phyloP scores from a whole-genome alignment of 2,888 invertebrate species.

The Lapara coniferarum region DNA sequence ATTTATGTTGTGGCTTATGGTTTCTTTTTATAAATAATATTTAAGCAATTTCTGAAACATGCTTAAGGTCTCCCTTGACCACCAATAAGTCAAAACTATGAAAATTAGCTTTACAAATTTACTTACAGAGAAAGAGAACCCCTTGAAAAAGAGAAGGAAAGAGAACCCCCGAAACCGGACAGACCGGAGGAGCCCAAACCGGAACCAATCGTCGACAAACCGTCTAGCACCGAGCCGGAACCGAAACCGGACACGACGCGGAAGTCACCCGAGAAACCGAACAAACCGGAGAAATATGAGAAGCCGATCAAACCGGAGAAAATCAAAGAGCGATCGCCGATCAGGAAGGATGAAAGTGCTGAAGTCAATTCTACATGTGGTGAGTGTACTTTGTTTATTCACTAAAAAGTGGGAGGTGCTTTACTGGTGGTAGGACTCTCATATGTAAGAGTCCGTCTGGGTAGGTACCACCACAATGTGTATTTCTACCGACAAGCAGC shows the following conservation, averaged over 20 bases:
- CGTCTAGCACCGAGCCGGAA: slow-evolving; percentile 38
- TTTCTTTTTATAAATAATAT: too few relatives aligned
- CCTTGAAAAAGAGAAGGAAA: slow-evolving; percentile 45
- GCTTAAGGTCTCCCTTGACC: neutral
- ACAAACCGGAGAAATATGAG: slow-evolving; percentile 19
- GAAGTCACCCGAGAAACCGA: slow-evolving; percentile 51
- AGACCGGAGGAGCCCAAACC: slow-evolving; percentile 37
- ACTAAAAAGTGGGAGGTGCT: too few relatives aligned
- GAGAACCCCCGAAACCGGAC: slow-evolving; percentile 36
- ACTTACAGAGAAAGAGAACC: slow-evolving; percentile 58
- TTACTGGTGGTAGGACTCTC: too few relatives aligned
- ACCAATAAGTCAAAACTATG: neutral
- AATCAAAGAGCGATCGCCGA: slow-evolving; percentile 50
- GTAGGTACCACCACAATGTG: too few relatives aligned
- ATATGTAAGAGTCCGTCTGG: too few relatives aligned
- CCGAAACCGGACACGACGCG: slow-evolving; percentile 58
- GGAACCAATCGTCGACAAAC: slow-evolving; percentile 30
- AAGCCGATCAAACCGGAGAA: slow-evolving; percentile 33
- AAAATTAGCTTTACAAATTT: neutral
- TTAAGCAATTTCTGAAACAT: too few relatives aligned
- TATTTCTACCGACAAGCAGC: too few relatives aligned
- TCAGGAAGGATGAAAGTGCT: slow-evolving; percentile 48
- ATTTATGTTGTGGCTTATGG: too few relatives aligned
- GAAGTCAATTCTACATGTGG: slow-evolving; percentile 76
- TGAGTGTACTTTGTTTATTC: slow-evolving; percentile 42